Evolutionary conservation across 2,888 invertebrate genomes (phyloP).

Genomic region (Chalcis sispes): DNA sequence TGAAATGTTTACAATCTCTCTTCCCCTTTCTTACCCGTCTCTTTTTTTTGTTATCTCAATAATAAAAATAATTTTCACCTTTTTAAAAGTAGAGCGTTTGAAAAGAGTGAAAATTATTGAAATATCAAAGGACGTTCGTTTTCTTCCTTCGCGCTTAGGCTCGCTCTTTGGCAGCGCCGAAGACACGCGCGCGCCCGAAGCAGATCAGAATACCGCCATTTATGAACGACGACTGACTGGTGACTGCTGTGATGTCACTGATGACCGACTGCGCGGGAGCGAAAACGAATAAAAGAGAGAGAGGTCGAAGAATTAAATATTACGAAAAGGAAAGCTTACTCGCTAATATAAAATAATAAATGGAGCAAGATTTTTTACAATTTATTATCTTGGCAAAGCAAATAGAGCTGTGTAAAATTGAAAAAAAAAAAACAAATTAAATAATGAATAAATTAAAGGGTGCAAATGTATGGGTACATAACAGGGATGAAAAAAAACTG

Average conservation of each 20-base stretch:
- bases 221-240: conserved; percentile 61
- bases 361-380: too few species aligned
- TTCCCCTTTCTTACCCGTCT: too few species aligned
- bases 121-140: background rate
- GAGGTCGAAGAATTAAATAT: background rate
- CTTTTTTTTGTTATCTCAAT: too few species aligned
- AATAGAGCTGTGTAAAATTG: too few species aligned
- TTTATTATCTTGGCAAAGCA: too few species aligned
- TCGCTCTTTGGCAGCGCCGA: conserved; percentile 36
- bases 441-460: conserved; percentile 43
- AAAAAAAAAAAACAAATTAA: conserved; percentile 18
- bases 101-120: background rate
- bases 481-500: too few species aligned
- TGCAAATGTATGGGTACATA: background rate
- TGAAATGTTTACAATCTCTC: too few species aligned
- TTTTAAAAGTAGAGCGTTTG: background rate
- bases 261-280: background rate
- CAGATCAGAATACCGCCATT: conserved; percentile 68
- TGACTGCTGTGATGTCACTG: background rate
- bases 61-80: background rate
- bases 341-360: too few species aligned
- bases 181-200: conserved; percentile 57
- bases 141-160: background rate
- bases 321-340: too few species aligned
- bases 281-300: background rate